Conservation (phyloP, 2,888 invertebrate genomes). For the Xylocampa areola region DNA sequence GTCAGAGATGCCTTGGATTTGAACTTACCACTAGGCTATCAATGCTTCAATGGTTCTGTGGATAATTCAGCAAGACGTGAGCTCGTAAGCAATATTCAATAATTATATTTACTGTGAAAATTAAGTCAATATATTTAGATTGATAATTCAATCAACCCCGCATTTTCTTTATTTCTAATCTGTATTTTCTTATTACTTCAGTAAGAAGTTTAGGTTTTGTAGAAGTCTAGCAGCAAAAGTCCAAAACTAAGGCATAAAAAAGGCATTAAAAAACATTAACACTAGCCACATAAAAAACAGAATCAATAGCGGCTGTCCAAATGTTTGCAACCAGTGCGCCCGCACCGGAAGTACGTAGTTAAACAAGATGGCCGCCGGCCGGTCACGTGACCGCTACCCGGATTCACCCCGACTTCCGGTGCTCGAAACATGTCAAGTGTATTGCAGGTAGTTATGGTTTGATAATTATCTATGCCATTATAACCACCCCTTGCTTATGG, state of each 20-base stretch:
- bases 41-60: no score
- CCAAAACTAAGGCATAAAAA: not conserved
- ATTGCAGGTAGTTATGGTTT: conserved; percentile 78
- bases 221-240: not conserved
- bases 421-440: conserved; percentile 86
- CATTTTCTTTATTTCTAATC: no score
- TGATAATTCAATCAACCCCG: no score
- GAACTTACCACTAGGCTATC: no score
- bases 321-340: conserved; percentile 68
- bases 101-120: no score
- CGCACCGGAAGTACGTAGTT: conserved; percentile 85
- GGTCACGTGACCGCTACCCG: conserved; percentile 83
- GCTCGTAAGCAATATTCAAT: no score
- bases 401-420: conserved; percentile 88
- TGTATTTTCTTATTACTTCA: no score
- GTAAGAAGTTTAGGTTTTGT: no score
- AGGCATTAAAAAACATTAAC: conserved; percentile 37
- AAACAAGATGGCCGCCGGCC: conserved; percentile 83
- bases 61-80: no score
- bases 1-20: no score
- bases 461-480: conserved; percentile 78
- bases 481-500: conserved; percentile 72
- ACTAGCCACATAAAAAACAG: conserved; percentile 48
- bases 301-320: conserved; percentile 72
- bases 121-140: no score